Evolutionary conservation across 2,888 invertebrate genomes (phyloP), one percentile per base, ranked within the genome.

Genomic region (Eumacrocentrus americanus): DNA sequence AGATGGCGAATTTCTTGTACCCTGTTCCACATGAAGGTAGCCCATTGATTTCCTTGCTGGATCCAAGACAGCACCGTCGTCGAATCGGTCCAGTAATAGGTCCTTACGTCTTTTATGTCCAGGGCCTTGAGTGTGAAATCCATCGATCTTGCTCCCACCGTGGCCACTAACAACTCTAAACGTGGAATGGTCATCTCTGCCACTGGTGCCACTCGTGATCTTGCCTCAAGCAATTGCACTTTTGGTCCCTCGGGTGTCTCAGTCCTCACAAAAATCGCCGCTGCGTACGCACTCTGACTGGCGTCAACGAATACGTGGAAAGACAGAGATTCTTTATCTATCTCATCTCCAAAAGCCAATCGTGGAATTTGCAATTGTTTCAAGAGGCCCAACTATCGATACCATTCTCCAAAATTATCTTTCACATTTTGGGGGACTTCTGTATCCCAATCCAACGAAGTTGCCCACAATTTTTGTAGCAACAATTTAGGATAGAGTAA

Each of bases 251-350:
- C 47, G 11, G 44, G 38, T 22, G n/a, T 46, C 51, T 68, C 64
- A 2, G 50, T 52, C 44, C 73, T 58, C 11, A 65, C 51, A 20
- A 65, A 72, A 34, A 70, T 57, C 5, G 50, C 66, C 5, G 72
- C 66, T 6, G 72, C 70, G 57, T 73, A 72, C 0, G 71, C 70
- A 1, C 38, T 16, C 48, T 64, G 47, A 46, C 70, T 68, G 1
- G 72, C 73, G 55, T 75, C 72, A n/a, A 60, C 60, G 46, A 76
- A 73, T 1, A 64, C 56, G 53, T 74, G 74, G n/a, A 70, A 60
- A 12, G 58, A 63, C 42, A 60, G 58, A 16, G 34, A 22, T 4
- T 48, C 51, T 12, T 22, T 46, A 2, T 9, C 34, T 16, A 23
- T 16, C 25, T 42, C 50, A n/a, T 47, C 56, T 50, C 52, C 52